Percentiles rank a stretch among this genome's conserved stretches.
Conservation (phyloP, 2,888 invertebrate genomes). For the Stenodema calcarata region DNA sequence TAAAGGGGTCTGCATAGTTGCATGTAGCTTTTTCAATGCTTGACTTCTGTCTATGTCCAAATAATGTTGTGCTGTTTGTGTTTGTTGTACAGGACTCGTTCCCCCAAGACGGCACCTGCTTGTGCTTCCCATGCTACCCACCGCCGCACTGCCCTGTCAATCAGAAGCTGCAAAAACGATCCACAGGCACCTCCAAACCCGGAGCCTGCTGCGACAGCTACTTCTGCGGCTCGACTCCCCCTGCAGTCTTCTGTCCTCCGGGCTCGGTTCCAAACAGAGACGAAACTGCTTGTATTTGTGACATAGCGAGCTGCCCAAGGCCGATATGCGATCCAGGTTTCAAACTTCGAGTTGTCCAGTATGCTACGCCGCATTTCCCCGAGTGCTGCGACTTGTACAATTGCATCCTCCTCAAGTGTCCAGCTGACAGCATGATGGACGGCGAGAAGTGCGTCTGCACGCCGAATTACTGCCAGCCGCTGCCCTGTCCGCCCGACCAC, state of each 20-base stretch:
- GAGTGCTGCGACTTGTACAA: background rate
- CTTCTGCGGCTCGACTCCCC: background rate
- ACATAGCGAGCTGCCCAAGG: background rate
- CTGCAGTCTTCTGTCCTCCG: background rate
- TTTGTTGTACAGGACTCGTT: background rate
- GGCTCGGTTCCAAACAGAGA: background rate
- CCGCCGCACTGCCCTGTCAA: background rate
- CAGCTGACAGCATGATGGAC: background rate
- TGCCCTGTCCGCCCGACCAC: background rate
- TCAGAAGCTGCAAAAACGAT: no score
- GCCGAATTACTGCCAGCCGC: background rate
- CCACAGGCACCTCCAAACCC: background rate
- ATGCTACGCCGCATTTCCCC: background rate
- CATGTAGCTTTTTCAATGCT: no score
- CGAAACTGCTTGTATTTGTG: background rate
- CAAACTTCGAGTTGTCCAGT: background rate
- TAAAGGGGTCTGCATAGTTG: no score
- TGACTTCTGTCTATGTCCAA: no score
- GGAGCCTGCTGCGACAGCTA: background rate
- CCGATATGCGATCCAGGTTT: background rate
- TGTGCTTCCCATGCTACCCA: background rate
- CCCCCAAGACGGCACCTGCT: background rate
- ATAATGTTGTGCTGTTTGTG: no score
- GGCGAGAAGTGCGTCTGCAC: background rate
- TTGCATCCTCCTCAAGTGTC: background rate